Base-by-base conservation (phyloP, 2,888 invertebrate species). In the Euplexia lucipara region DNA sequence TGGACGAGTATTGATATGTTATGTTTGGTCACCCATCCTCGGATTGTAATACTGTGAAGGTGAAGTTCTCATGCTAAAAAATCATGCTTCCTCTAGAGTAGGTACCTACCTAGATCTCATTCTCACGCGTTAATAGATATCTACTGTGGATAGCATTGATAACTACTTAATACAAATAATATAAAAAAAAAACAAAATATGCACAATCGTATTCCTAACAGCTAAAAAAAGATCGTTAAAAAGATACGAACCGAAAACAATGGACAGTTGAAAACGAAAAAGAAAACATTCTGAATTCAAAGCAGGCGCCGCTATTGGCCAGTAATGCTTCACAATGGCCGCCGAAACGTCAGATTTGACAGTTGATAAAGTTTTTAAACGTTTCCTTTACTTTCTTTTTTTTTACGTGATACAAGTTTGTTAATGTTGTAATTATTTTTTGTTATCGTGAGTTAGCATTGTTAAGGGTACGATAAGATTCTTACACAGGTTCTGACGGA, bases 281-380 rank as follows among this genome's bases (percentile, higher is more conserved):
- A 91, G 82, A 90, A 91, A 90, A 89, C 86, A 87, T 90, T 91
- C 86, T 51, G 86, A 87, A 86, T 90, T 90, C 88, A 90, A 92
- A 92, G 87, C 80, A 68, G 77, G 79, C 75, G 84, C 89, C 88
- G 88, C 86, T 75, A 92, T 92, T 92, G 92, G 92, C 81, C 82
- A 78, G 75, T 79, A 72, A 74, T 76, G 78, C 76, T 79, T 68
- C 83, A 91, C 91, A 92, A 92, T 92, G 90, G 92, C 88, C 83
- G 87, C 85, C 83, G 73, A 90, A 90, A 88, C 84, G 92, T 92
- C 92, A 92, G 93, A 93, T 93, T 87, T 92, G 91, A 92, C 88
- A 88, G 86, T 69, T 77, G 93, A 92, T 92, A 92, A 90, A 74
- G 70, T 77, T 82, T 78, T 73, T 58, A 74, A 80, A 78, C 61